phyloP scores from a whole-genome alignment of 2,797 vertebrate genomes.

The Acestrorhynchus altus region DNA sequence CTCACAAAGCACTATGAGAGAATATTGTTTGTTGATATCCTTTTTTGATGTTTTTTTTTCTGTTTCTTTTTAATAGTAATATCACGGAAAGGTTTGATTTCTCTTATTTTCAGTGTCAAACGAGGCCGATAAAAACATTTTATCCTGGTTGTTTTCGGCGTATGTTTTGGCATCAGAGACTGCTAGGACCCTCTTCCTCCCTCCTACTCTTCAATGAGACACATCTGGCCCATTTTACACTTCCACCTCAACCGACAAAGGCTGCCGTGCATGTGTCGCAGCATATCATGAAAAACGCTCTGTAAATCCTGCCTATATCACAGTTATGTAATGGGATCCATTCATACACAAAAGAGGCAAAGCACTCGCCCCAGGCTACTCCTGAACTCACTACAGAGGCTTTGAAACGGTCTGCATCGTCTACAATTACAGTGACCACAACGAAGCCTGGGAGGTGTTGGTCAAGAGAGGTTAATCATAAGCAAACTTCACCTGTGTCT shows the following conservation, averaged over 20 bases:
- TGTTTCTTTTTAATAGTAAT: not conserved
- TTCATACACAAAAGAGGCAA: slow-evolving; percentile 18
- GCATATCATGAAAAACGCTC: slow-evolving; percentile 41
- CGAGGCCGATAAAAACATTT: too few relatives aligned
- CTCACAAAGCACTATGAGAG: not conserved
- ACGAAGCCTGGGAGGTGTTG: slow-evolving; percentile 36
- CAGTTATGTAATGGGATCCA: slow-evolving; percentile 33
- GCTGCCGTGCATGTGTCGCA: slow-evolving; percentile 17
- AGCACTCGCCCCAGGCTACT: slow-evolving; percentile 2
- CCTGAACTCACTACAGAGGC: slow-evolving; percentile 24
- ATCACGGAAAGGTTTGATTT: not conserved
- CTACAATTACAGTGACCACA: slow-evolving; percentile 38
- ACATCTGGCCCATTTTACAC: slow-evolving; percentile 40
- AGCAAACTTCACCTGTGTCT: slow-evolving; percentile 35
- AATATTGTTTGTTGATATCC: not conserved
- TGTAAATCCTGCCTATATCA: slow-evolving; percentile 29
- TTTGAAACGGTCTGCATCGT: slow-evolving; percentile 32
- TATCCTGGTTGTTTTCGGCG: not conserved
- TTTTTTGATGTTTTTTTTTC: too few relatives aligned
- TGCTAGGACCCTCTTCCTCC: not conserved
- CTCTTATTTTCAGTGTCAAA: not conserved
- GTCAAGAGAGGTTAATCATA: slow-evolving; percentile 46
- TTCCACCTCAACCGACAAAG: slow-evolving; percentile 14
- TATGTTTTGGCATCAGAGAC: not conserved
- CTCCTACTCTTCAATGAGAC: slow-evolving; percentile 5